Percentiles rank a stretch among this genome's conserved stretches.
Conservation (phyloP, 2,797 vertebrate species). For the Phoeniculus purpureus region DNA sequence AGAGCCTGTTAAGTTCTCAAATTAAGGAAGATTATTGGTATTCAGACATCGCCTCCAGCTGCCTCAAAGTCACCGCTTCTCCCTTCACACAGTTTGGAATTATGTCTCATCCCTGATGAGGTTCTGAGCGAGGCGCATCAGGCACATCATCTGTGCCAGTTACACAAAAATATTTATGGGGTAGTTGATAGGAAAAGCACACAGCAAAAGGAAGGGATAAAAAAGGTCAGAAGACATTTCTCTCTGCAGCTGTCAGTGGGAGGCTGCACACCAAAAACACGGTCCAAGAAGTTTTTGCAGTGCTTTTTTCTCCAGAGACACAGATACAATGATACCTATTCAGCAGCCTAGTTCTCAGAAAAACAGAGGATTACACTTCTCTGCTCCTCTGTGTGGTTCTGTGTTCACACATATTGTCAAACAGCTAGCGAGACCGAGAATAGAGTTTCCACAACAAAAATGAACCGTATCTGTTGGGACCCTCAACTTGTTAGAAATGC, state of each 20-base stretch:
- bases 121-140: background rate
- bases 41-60: background rate
- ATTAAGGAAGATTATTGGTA: background rate
- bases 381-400: background rate
- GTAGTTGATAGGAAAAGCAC: conserved; percentile 31
- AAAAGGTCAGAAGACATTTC: conserved; percentile 31
- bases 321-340: conserved; percentile 50
- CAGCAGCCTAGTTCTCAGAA: conserved; percentile 32
- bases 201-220: conserved; percentile 18
- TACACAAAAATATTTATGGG: conserved; percentile 30
- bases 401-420: background rate
- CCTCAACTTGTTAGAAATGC: background rate
- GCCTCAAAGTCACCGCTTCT: background rate
- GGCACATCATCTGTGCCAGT: background rate
- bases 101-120: background rate
- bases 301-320: conserved; percentile 1
- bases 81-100: background rate
- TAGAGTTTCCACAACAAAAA: background rate
- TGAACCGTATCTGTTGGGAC: background rate
- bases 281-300: background rate
- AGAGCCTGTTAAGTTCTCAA: background rate
- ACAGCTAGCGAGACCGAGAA: background rate
- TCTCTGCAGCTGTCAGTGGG: conserved; percentile 53
- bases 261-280: background rate
- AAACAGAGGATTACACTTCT: conserved; percentile 18